Evolutionary conservation across 2,888 invertebrate genomes (phyloP).

Genomic region (Drosophila parthenogenetica): DNA sequence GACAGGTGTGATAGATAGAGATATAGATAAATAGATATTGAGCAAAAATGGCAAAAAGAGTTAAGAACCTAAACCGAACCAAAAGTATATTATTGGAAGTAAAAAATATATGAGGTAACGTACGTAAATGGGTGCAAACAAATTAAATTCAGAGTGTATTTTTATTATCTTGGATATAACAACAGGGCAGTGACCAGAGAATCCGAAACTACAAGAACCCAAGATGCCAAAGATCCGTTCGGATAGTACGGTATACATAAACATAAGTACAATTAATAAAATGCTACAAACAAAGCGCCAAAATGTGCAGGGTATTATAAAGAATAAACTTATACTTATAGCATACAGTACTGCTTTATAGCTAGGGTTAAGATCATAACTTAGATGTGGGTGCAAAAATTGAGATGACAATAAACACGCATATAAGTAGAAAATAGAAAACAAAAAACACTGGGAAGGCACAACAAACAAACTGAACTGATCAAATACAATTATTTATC

Average conservation of each 20-base stretch:
- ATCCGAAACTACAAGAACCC: constrained; percentile 65
- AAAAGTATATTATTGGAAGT: constrained; percentile 4
- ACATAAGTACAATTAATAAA: constrained; percentile 29
- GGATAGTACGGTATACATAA: constrained; percentile 18
- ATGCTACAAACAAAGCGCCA: constrained; percentile 61
- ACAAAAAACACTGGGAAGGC: constrained; percentile 29
- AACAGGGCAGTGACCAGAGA: constrained; percentile 49
- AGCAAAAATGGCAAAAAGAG: constrained; percentile 67
- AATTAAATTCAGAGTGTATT: constrained; percentile 48
- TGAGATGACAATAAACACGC: constrained; percentile 19
- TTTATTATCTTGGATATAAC: constrained; percentile 9
- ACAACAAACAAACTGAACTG: constrained; percentile 58
- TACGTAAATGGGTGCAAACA: constrained; percentile 59
- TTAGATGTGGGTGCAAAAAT: constrained; percentile 50
- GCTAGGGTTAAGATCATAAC: constrained; percentile 63
- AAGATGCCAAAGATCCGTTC: constrained; percentile 61
- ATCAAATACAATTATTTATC: constrained; percentile 23
- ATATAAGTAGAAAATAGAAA: constrained; percentile 43
- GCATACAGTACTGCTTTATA: constrained; percentile 14
- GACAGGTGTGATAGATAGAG: constrained; percentile 54
- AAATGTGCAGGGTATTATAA: constrained; percentile 53
- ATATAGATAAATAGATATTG: constrained; percentile 27
- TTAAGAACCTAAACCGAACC: constrained; percentile 68
- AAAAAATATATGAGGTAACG: constrained; percentile 14
- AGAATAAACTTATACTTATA: constrained; percentile 39